Percentiles rank a stretch among this genome's conserved stretches.
phyloP scores from a whole-genome alignment of 2,797 vertebrate genomes.

The Caiman crocodilus region DNA sequence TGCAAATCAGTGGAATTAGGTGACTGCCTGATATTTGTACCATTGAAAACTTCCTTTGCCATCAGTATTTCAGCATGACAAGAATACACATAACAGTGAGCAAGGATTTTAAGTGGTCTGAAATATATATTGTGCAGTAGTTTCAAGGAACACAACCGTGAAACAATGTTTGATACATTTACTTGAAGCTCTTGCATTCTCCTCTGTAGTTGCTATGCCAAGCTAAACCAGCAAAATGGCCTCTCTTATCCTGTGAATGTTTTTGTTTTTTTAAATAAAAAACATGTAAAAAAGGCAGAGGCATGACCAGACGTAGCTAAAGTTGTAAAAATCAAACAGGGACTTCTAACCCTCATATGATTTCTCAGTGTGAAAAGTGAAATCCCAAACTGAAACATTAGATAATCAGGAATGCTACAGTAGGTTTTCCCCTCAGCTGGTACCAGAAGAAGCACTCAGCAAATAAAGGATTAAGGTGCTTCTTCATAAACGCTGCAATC shows the following conservation, averaged over 20 bases:
- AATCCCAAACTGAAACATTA: neutral
- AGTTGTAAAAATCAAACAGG: neutral
- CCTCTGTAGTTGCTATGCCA: conserved; percentile 62
- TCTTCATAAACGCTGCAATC: accelerated
- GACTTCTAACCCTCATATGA: neutral
- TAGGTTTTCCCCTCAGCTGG: neutral
- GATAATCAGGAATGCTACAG: neutral
- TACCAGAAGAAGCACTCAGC: neutral
- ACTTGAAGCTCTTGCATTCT: conserved; percentile 29
- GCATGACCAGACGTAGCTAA: neutral
- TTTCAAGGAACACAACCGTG: conserved; percentile 2
- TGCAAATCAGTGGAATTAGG: accelerated
- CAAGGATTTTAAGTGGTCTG: conserved; percentile 32
- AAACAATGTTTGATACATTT: neutral
- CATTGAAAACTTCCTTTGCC: neutral
- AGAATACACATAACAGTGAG: neutral
- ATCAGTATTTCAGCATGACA: accelerated
- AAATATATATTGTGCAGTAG: neutral
- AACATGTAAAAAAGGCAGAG: neutral
- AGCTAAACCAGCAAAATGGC: conserved; percentile 31
- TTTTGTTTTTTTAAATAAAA: neutral
- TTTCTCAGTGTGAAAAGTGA: neutral
- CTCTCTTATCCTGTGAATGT: neutral
- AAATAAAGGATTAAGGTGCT: accelerated
- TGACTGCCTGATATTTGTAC: neutral